Base-by-base conservation (phyloP, 2,797 vertebrate species). In the Poeciliopsis gracilis region DNA sequence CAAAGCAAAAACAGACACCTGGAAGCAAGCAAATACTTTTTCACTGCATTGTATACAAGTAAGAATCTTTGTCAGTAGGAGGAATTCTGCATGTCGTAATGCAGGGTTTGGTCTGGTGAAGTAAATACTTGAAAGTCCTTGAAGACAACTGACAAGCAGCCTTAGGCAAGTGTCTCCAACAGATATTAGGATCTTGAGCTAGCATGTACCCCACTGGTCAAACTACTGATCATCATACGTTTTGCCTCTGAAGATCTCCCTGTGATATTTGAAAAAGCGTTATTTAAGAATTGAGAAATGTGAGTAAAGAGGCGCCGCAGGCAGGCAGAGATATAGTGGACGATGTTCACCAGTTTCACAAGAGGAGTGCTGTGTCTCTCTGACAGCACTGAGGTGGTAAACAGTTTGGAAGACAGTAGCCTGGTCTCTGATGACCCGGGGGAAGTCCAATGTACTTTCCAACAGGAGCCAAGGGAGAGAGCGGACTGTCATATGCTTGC, bases 351-450 rank as follows among this genome's bases (percentile, higher is more conserved):
- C 76, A 78, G 88, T 79, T 77, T 83, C 87, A 73, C 77, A 70
- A 72, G 84, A 81, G 75, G 83, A 87, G 81, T 86, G 89, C 70
- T 46, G 85, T 71, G 71, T 71, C 77, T 81, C 77, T 91, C 86
- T 92, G 89, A 91, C 89, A 90, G 87, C 73, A 82, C 82, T 1
- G 75, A 87, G 87, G 85, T 80, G 82, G 86, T 86, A 81, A 93
- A 92, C 83, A 90, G 84, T 84, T 80, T 82, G 82, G 81, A 91
- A 91, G 82, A 91, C 84, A 82, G 77, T 55, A 87, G 89, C 77
- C 81, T 41, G 82, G 81, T 89, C 84, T 84, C 84, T 75, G 75
- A 41, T 75, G 87, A 88, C 90, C 86, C 84, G 20, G 78, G 83
- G 86, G 90, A 92, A 84, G 91, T 89, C 90, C 83, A 78, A 78